Evolutionary conservation across 2,113 vertebrate species (phyloP).

Genomic region (Callipepla squamata): DNA sequence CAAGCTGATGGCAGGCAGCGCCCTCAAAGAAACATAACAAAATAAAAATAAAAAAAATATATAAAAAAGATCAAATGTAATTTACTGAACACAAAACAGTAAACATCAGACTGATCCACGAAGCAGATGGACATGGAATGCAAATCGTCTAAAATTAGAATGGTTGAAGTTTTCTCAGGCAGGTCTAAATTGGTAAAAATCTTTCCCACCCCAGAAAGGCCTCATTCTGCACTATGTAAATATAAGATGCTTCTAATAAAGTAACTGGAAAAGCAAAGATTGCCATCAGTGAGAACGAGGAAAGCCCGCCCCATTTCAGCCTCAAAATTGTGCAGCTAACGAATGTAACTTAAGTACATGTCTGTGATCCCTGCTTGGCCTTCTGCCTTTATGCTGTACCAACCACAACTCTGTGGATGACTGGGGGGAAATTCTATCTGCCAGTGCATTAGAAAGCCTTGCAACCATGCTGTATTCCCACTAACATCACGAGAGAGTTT

Average conservation of each 20-base stretch:
- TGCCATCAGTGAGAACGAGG: not conserved
- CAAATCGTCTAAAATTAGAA: conserved; percentile 48
- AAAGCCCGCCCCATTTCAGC: not conserved
- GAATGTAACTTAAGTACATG: not conserved
- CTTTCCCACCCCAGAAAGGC: not conserved
- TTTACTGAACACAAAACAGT: not conserved
- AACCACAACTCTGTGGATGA: conserved; percentile 5
- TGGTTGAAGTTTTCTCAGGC: conserved; percentile 34
- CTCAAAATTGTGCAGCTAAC: not conserved
- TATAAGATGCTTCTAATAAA: conserved; percentile 1
- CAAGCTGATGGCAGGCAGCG: not conserved
- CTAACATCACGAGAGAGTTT: not conserved
- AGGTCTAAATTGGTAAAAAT: conserved; percentile 28
- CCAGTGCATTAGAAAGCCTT: not conserved
- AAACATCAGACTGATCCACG: conserved; percentile 29
- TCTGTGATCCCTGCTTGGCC: conserved; percentile 15
- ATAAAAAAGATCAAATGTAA: not conserved
- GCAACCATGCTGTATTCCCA: conserved; percentile 19
- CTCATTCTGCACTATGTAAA: conserved; percentile 17
- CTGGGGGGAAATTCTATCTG: conserved; percentile 25
- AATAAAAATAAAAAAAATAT: not conserved
- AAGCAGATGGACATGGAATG: conserved; percentile 46
- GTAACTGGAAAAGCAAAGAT: not conserved
- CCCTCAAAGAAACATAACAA: not conserved
- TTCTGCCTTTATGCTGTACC: conserved; percentile 7